These are phyloP conservation scores for Neosalanx taihuensis DNA, from an alignment of 2,797 vertebrate species.

Conservation along the genomic window DNA sequence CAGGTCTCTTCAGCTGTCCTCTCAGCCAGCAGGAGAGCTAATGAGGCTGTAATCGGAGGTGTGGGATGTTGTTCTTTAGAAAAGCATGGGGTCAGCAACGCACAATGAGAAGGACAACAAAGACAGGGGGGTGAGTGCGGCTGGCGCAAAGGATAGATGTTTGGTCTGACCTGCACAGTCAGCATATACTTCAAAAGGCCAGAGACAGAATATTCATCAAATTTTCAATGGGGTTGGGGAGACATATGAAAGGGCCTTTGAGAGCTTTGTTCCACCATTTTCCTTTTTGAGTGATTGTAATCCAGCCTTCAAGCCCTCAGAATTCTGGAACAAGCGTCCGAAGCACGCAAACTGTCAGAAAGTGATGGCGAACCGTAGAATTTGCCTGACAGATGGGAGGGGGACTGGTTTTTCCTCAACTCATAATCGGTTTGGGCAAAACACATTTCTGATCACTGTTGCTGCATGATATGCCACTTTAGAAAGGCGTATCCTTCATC, in stretches of 20 bases:
- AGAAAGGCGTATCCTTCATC: no score
- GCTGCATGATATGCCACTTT: no score
- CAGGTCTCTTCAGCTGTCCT: slow-evolving; percentile 49
- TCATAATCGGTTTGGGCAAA: not conserved
- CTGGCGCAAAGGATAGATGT: slow-evolving; percentile 54
- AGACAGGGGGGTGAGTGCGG: slow-evolving; percentile 50
- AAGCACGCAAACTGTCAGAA: slow-evolving; percentile 6
- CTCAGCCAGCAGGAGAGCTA: slow-evolving; percentile 65
- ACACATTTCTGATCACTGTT: not conserved
- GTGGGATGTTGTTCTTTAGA: slow-evolving; percentile 72
- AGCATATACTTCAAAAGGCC: slow-evolving; percentile 70
- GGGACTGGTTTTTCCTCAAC: slow-evolving; percentile 7
- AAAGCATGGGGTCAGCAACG: slow-evolving; percentile 68
- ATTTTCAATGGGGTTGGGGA: slow-evolving; percentile 51
- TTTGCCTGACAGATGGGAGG: not conserved
- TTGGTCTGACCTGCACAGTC: slow-evolving; percentile 67
- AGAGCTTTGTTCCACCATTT: slow-evolving; percentile 63
- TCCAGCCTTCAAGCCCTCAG: slow-evolving; percentile 35
- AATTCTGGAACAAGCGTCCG: slow-evolving; percentile 32
- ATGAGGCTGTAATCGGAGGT: slow-evolving; percentile 80
- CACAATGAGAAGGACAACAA: slow-evolving; percentile 75
- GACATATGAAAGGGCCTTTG: slow-evolving; percentile 64
- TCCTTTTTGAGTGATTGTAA: slow-evolving; percentile 49
- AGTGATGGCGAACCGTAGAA: slow-evolving; percentile 16
- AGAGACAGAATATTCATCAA: slow-evolving; percentile 66